A percentile compares a stretch with the other conserved stretches of the same genome.
phyloP scores from a whole-genome alignment of 2,888 invertebrate species.

The Acrocera orbiculus region DNA sequence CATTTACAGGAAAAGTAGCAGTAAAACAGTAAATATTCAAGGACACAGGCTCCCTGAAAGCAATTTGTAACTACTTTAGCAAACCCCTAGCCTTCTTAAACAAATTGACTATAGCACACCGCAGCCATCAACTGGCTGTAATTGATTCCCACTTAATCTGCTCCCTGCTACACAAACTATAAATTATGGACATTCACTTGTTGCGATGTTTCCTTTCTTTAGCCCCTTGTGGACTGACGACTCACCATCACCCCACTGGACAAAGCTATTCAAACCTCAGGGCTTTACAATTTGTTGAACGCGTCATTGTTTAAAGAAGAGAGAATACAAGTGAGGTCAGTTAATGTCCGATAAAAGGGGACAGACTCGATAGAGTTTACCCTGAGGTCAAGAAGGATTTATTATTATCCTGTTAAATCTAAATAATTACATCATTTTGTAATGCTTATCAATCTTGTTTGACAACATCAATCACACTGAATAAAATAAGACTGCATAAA shows the following conservation, averaged over 20 bases:
- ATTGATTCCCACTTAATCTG: too few relatives aligned
- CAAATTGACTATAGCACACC: too few relatives aligned
- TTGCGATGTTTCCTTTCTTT: neutral
- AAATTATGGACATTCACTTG: slow-evolving; percentile 6
- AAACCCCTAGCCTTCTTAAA: too few relatives aligned
- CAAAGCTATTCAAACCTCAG: neutral
- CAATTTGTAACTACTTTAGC: too few relatives aligned
- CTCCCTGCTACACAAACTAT: neutral
- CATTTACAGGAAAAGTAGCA: too few relatives aligned
- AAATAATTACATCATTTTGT: too few relatives aligned
- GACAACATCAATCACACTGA: slow-evolving; percentile 5
- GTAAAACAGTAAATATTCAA: too few relatives aligned
- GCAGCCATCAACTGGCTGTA: too few relatives aligned
- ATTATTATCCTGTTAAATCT: too few relatives aligned
- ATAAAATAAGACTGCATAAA: neutral
- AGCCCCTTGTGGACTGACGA: neutral
- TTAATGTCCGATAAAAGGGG: neutral
- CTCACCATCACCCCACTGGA: neutral
- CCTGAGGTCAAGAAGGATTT: too few relatives aligned
- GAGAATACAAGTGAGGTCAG: slow-evolving; percentile 1
- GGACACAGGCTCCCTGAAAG: too few relatives aligned
- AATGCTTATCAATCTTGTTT: slow-evolving; percentile 3
- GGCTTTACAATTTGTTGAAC: neutral
- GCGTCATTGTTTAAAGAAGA: slow-evolving; percentile 3
- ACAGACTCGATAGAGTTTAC: too few relatives aligned